Conservation (phyloP, 2,797 vertebrate genomes). For the Lepus townsendii region DNA sequence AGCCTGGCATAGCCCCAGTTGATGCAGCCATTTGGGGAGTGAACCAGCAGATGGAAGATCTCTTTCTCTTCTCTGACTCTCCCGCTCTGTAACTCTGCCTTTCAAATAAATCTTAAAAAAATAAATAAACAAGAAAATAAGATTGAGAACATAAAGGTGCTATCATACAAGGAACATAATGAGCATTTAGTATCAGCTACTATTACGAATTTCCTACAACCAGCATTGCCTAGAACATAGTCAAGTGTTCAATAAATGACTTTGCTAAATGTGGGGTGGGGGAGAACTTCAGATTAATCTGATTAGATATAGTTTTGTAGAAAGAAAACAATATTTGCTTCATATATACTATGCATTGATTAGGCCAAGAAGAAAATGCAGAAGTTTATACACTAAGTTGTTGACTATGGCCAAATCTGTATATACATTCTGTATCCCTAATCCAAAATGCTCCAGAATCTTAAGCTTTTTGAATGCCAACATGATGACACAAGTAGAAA, state of each 20-base stretch:
- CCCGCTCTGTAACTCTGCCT: too few relatives aligned
- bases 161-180: background rate
- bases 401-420: background rate
- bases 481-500: too few relatives aligned
- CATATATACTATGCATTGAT: background rate
- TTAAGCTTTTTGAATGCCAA: too few relatives aligned
- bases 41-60: too few relatives aligned
- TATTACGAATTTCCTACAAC: conserved; percentile 1
- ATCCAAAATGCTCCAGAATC: too few relatives aligned
- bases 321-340: conserved; percentile 25
- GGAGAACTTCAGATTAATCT: background rate
- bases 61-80: too few relatives aligned
- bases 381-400: background rate
- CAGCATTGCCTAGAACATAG: background rate
- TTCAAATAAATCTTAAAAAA: too few relatives aligned
- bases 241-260: conserved; percentile 17
- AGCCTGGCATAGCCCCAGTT: too few relatives aligned
- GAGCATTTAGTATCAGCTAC: background rate
- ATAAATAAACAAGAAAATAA: background rate
- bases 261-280: background rate
- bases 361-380: conserved; percentile 29
- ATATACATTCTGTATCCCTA: too few relatives aligned
- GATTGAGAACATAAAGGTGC: conserved; percentile 2
- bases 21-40: too few relatives aligned
- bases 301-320: background rate